These are phyloP conservation scores for Malachius bipustulatus DNA, from an alignment of 2,888 invertebrate genomes.

Conservation along the genomic window DNA sequence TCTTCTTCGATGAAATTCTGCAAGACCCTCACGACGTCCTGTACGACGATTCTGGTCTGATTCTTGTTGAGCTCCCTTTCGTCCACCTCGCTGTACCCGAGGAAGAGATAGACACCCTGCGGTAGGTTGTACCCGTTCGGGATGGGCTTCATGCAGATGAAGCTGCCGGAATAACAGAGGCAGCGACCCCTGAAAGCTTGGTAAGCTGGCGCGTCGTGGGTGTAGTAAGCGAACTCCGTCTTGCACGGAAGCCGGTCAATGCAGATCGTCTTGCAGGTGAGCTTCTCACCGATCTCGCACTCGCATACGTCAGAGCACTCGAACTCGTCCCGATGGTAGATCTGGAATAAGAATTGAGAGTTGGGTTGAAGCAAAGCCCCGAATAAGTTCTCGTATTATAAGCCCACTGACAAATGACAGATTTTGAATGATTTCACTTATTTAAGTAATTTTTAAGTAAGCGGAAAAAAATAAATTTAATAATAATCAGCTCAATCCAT, in stretches of 20 bases:
- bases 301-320: constrained; percentile 86
- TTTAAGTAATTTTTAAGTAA: too few relatives aligned
- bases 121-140: constrained; percentile 64
- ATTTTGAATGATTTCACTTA: too few relatives aligned
- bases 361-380: too few relatives aligned
- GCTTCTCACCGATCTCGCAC: constrained; percentile 64
- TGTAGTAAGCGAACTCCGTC: constrained; percentile 78
- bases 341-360: constrained; percentile 45
- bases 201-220: constrained; percentile 81
- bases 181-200: constrained; percentile 82
- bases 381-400: too few relatives aligned
- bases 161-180: constrained; percentile 81
- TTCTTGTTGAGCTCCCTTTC: constrained; percentile 65
- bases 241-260: constrained; percentile 79
- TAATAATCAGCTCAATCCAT: too few relatives aligned
- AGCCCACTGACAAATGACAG: too few relatives aligned
- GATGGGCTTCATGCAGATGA: constrained; percentile 82
- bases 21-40: constrained; percentile 70
- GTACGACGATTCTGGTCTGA: constrained; percentile 72
- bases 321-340: constrained; percentile 73
- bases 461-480: too few relatives aligned
- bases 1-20: constrained; percentile 67
- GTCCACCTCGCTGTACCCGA: constrained; percentile 84
- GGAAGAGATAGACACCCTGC: constrained; percentile 77
- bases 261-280: constrained; percentile 81